phyloP scores from a whole-genome alignment of 2,888 invertebrate species.

The Danaus chrysippus region DNA sequence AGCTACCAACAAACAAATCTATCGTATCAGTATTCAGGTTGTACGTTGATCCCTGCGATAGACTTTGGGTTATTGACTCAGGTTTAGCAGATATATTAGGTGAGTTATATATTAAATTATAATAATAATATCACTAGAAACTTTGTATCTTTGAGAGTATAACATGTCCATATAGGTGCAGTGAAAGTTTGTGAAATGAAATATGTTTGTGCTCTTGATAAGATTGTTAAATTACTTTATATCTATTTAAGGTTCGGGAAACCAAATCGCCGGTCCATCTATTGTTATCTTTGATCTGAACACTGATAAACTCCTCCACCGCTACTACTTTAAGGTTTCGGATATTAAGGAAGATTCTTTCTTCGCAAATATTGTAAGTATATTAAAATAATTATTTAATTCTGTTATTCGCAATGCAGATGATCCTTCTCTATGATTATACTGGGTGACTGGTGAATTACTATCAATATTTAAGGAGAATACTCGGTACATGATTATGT shows the following conservation, averaged over 20 bases:
- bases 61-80: slow-evolving; percentile 90
- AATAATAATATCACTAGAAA: not conserved
- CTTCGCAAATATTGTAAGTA: slow-evolving; percentile 88
- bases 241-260: slow-evolving; percentile 53
- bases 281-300: slow-evolving; percentile 86
- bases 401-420: no score
- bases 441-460: no score
- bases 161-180: not conserved
- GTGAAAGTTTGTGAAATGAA: slow-evolving; percentile 18
- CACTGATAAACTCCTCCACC: slow-evolving; percentile 84
- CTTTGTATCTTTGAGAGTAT: not conserved
- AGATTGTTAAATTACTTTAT: not conserved
- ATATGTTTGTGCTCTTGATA: not conserved
- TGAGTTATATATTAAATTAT: slow-evolving; percentile 36
- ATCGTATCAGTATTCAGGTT: slow-evolving; percentile 87
- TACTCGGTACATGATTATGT: no score
- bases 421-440: no score
- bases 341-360: slow-evolving; percentile 87
- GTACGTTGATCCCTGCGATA: slow-evolving; percentile 86
- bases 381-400: not conserved
- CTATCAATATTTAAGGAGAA: no score
- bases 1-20: slow-evolving; percentile 77
- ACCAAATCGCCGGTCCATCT: slow-evolving; percentile 81
- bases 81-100: slow-evolving; percentile 88
- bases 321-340: slow-evolving; percentile 82